A percentile compares a stretch with the other conserved stretches of the same genome.
Conservation (phyloP, 2,113 vertebrate genomes). For the Ceratotherium simum region DNA sequence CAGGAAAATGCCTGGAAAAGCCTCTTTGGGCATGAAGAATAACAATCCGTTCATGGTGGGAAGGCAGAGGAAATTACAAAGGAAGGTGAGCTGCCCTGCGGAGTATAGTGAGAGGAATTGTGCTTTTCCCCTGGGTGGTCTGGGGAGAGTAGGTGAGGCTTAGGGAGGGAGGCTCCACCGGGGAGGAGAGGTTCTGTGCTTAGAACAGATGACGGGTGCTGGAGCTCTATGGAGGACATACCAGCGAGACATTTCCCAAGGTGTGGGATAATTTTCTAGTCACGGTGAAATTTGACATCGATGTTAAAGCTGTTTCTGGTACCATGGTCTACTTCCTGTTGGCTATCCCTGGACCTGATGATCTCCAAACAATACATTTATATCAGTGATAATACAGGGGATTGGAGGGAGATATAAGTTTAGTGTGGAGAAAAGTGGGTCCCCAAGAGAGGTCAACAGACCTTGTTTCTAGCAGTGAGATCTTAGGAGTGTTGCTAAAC, state of each 20-base stretch:
- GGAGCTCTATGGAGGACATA: background rate
- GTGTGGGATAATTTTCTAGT: background rate
- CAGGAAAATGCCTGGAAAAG: background rate
- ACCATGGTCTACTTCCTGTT: background rate
- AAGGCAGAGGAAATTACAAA: constrained; percentile 24
- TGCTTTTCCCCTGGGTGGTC: background rate
- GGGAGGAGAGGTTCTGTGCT: no score
- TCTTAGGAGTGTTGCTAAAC: background rate
- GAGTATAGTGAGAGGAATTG: background rate
- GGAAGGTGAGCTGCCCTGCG: background rate
- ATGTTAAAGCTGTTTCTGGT: background rate
- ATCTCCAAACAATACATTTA: background rate
- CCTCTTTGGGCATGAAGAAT: background rate
- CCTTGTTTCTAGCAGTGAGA: background rate
- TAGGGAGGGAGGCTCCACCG: background rate
- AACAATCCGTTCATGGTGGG: background rate
- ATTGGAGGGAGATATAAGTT: background rate
- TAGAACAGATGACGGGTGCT: background rate
- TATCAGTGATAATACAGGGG: background rate
- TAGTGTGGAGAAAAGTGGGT: background rate
- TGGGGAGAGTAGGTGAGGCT: no score
- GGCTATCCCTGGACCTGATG: background rate
- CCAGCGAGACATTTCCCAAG: background rate
- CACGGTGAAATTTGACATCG: background rate
- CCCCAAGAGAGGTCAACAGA: background rate